A percentile compares a stretch with the other conserved stretches of the same genome.
Conservation (phyloP, 2,797 vertebrate genomes). For the Danio albolineatus region DNA sequence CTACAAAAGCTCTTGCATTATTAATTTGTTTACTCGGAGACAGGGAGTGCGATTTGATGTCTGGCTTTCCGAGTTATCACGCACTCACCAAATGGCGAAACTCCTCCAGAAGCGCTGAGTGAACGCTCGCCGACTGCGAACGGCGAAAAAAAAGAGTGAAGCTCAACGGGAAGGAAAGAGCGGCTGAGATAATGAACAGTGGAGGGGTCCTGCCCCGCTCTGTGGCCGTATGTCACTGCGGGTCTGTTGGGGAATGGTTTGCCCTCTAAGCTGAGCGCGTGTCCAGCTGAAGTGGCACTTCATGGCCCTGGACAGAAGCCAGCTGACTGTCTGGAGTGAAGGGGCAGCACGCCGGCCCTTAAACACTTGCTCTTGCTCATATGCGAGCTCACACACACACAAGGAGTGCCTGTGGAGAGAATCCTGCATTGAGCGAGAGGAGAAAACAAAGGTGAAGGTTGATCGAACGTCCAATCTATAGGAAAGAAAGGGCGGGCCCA, state of each 20-base stretch:
- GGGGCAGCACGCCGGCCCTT: constrained; percentile 52
- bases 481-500: constrained; percentile 57
- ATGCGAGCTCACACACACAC: constrained; percentile 41
- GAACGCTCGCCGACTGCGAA: neutral
- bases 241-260: constrained; percentile 49
- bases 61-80: constrained; percentile 36
- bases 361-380: constrained; percentile 46
- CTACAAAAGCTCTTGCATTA: constrained; percentile 63
- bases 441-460: constrained; percentile 59
- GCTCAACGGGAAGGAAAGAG: neutral
- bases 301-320: constrained; percentile 57
- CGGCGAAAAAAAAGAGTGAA: neutral
- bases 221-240: constrained; percentile 41
- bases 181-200: constrained; percentile 29
- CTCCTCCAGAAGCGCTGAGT: neutral
- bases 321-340: constrained; percentile 56
- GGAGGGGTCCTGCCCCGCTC: constrained; percentile 23
- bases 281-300: constrained; percentile 59
- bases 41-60: constrained; percentile 44
- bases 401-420: constrained; percentile 42
- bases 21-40: constrained; percentile 65
- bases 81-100: constrained; percentile 31
- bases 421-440: constrained; percentile 47
- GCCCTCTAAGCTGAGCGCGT: constrained; percentile 54
- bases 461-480: constrained; percentile 61